Evolutionary conservation across 2,888 invertebrate species (phyloP), one percentile per base, ranked within the genome.

Genomic region (Tachina grossa): DNA sequence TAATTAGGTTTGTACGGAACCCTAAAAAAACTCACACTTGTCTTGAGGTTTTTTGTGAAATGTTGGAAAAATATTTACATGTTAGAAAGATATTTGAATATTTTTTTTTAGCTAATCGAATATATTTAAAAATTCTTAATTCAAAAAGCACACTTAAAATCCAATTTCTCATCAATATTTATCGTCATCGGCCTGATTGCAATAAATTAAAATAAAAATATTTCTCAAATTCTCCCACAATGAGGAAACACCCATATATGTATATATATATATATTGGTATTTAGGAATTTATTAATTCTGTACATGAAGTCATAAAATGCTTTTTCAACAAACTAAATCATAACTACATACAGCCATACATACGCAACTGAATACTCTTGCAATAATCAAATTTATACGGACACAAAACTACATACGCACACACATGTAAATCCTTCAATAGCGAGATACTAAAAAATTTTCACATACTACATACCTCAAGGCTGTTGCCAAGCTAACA

Each of bases 401-500:
- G 1, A 2, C 10, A 19, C 39, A 53, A 41, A 61, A 39, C 49
- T 16, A 39, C 31, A 31, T 4, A 31, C 41, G 3, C 9, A 0
- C 9, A 4, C 31, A 14, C 39, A 43, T 19, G n/a, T 63, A 53
- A 63, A 51, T 41, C 41, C 49, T 61, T 55, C 22, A 41, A 45
- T 43, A 71, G 10, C 43, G 1, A 19, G 22, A 55, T 55, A n/a
- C 14, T 39, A 61, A 41, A 0, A n/a, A 8, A 9, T 9, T 22
- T 39, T 9, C 10, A 14, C 3, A 31, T 31, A 31, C 31, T 6
- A 90, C 91, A 90, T 88, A 92, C 92, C 91, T 90, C 79, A 93
- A 89, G 68, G 91, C 93, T 65, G 89, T 89, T 75, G 90, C 90
- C 83, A 93, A 88, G 76, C 90, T 90, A 71, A 92, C 91, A 88